A percentile compares a stretch with the other conserved stretches of the same genome.
phyloP scores from a whole-genome alignment of 1,140 invertebrate genomes.

The Leptinotarsa texana region DNA sequence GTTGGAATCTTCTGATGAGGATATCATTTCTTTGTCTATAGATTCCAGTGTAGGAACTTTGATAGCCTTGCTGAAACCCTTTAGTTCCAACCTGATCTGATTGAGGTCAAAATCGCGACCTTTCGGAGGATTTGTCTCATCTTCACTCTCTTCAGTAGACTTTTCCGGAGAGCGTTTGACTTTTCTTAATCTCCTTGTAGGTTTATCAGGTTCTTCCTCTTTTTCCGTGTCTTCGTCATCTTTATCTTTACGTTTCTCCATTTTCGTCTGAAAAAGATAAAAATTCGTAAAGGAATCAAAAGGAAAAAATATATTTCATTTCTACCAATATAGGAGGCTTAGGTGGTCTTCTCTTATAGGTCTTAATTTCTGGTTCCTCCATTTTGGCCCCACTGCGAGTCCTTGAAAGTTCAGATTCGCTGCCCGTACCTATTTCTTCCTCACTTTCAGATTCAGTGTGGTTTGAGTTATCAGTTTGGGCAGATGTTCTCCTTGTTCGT shows the following conservation, averaged over 20 bases:
- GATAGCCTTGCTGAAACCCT: slow-evolving; percentile 72
- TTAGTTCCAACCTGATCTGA: slow-evolving; percentile 81
- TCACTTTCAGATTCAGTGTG: slow-evolving; percentile 64
- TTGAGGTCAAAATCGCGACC: slow-evolving; percentile 80
- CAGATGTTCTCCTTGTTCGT: slow-evolving; percentile 58
- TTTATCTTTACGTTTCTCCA: slow-evolving; percentile 51
- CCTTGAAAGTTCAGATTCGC: slow-evolving; percentile 50
- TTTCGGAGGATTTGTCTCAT: slow-evolving; percentile 55
- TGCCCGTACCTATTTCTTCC: slow-evolving; percentile 42
- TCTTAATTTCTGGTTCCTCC: slow-evolving; percentile 47
- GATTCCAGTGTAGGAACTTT: slow-evolving; percentile 53
- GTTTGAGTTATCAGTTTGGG: slow-evolving; percentile 62
- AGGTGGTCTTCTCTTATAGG: slow-evolving; percentile 38
- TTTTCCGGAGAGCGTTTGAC: slow-evolving; percentile 46
- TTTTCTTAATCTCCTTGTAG: slow-evolving; percentile 42
- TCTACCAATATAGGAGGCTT: slow-evolving; percentile 30
- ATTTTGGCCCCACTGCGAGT: slow-evolving; percentile 52
- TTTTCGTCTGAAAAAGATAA: slow-evolving; percentile 36
- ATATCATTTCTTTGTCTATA: slow-evolving; percentile 52
- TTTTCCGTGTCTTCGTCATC: slow-evolving; percentile 54
- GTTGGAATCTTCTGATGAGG: slow-evolving; percentile 53
- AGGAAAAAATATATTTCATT: background rate
- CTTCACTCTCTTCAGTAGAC: slow-evolving; percentile 48
- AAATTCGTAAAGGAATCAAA: background rate
- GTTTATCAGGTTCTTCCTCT: slow-evolving; percentile 50